Percentiles rank a stretch among this genome's conserved stretches.
These are phyloP conservation scores for Mesocricetus auratus DNA, from an alignment of 2,113 vertebrate genomes.

Conservation along the genomic window DNA sequence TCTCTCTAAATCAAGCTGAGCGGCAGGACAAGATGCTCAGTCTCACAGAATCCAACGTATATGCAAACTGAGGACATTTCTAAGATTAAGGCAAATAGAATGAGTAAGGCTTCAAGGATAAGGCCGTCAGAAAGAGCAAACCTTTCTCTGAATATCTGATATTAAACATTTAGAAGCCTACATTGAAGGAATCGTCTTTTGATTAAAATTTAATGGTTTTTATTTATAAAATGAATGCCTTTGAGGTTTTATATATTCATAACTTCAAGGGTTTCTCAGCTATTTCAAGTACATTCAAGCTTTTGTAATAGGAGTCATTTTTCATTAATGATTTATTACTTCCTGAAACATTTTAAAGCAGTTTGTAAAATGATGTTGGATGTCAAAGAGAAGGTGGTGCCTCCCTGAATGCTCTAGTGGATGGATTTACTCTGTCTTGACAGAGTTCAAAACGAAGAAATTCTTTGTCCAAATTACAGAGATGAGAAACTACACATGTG, in stretches of 20 bases:
- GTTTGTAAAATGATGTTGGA: conserved; percentile 34
- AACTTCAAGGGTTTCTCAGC: conserved; percentile 68
- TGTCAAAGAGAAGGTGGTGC: conserved; percentile 70
- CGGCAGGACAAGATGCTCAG: neutral
- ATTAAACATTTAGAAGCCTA: conserved; percentile 69
- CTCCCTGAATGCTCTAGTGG: conserved; percentile 67
- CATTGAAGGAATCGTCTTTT: conserved; percentile 64
- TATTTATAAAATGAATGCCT: conserved; percentile 76
- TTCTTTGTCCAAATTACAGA: conserved; percentile 68
- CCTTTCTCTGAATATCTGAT: conserved; percentile 58
- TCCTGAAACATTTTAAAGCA: conserved; percentile 68
- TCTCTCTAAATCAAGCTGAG: neutral
- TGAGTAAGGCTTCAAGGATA: conserved; percentile 4
- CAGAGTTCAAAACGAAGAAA: conserved; percentile 83
- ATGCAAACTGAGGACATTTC: neutral
- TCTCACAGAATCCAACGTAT: conserved; percentile 1
- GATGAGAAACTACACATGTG: conserved; percentile 71
- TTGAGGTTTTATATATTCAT: conserved; percentile 75
- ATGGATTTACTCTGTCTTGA: conserved; percentile 59
- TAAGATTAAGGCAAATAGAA: conserved; percentile 46
- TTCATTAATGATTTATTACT: conserved; percentile 69
- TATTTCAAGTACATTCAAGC: conserved; percentile 62
- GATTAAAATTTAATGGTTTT: conserved; percentile 78
- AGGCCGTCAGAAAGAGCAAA: conserved; percentile 31
- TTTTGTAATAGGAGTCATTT: conserved; percentile 64